These are phyloP conservation scores for Melanerpes formicivorus DNA, from an alignment of 2,113 vertebrate genomes.

Conservation along the genomic window DNA sequence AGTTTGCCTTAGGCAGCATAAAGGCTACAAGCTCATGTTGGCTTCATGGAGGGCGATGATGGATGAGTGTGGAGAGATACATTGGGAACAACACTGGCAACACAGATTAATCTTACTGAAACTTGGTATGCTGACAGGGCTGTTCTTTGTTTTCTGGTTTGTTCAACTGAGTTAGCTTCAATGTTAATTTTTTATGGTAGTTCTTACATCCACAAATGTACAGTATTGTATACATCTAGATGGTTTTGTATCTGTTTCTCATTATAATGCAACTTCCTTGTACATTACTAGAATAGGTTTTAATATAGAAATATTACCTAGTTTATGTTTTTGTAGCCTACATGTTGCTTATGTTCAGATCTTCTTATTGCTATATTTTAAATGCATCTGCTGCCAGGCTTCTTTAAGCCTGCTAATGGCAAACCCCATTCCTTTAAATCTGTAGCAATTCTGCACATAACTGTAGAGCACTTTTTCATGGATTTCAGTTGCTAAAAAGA, in stretches of 20 bases:
- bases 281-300: slow-evolving; percentile 6
- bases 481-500: not conserved
- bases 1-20: slow-evolving; percentile 39
- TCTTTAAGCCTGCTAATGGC: not conserved
- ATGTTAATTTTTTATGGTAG: slow-evolving; percentile 17
- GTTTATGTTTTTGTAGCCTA: not conserved
- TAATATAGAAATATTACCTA: slow-evolving; percentile 14
- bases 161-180: slow-evolving; percentile 32
- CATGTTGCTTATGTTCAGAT: not conserved
- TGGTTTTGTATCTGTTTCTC: not conserved
- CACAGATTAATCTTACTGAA: slow-evolving; percentile 56
- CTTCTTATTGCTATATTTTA: not conserved
- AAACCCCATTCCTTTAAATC: not conserved
- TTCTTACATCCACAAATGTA: not conserved
- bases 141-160: slow-evolving; percentile 55
- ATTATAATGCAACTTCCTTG: not conserved
- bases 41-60: slow-evolving; percentile 43
- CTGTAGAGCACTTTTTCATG: not conserved
- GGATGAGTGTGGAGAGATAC: slow-evolving; percentile 47
- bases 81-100: slow-evolving; percentile 36
- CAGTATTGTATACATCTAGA: not conserved
- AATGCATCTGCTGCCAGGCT: not conserved
- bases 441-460: not conserved
- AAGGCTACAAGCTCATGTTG: not conserved
- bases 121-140: slow-evolving; percentile 43